Base-by-base conservation (phyloP, 2,888 invertebrate species). In the Cerastoderma edule region DNA sequence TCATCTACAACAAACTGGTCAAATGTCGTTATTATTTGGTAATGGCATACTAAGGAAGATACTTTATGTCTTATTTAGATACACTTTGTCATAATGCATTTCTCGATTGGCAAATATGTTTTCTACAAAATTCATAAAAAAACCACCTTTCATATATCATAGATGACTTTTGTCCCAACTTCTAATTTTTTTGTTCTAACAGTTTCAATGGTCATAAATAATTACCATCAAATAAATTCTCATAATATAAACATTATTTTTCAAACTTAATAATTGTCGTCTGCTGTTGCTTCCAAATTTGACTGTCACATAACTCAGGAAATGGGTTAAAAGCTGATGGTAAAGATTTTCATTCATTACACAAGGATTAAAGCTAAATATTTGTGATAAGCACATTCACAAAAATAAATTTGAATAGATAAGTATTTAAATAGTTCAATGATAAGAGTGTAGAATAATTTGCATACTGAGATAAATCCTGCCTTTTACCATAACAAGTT, bases 351-450 rank as follows among this genome's bases (percentile, higher is more conserved):
- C 39, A 39, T 39, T n/a, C n/a, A n/a, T n/a, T 50, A 50, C 22
- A 27, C 33, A 28, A 32, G 19, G 57, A 33, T 22, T 60, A 39
- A 60, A 39, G 39, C 33, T 60, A 60, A 60, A 60, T 60, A 60
- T 60, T 60, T 60, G 60, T 60, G 60, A 60, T 60, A 60, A 60
- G 39, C 3, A 35, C 60, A 60, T 60, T 60, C 39, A 60, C n/a
- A n/a, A 39, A 60, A 39, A 39, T 39, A 22, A 39, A 39, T 27
- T 60, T 60, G 39, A 60, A 60, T 33, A 60, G 39, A 60, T 60
- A 39, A 60, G 19, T 60, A 60, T 60, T 60, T 60, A 60, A 60
- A 60, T 39, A 60, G 33, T 35, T 27, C 22, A 60, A 24, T 22
- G 60, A 33, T 39, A 39, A 60, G 39, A 39, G 60, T 27, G 27